Base-by-base conservation (phyloP, 1,140 invertebrate genomes). In the Caerostris extrusa region DNA sequence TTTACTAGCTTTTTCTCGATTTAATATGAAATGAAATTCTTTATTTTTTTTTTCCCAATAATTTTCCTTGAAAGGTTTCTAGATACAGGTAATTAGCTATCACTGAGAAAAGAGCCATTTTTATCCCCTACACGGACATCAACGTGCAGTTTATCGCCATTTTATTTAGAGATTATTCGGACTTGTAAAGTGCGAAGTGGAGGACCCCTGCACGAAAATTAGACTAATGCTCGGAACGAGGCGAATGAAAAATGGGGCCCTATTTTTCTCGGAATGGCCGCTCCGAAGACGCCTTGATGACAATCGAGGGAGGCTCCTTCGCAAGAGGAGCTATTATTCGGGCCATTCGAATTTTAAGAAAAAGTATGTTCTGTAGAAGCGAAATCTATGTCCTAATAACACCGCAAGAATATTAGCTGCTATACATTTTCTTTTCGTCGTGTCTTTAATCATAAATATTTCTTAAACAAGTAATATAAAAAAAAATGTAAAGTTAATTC, bases 281-380 rank as follows among this genome's bases (percentile, higher is more conserved):
- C 50, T 17, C 14, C 14, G 34, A 19, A 19, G 60, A 87, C 85
- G 14, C 58, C 34, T 34, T 60, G 34, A 60, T 61, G 12, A 55
- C 82, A 17, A 61, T 87, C 64, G 61, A 87, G 64, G 85, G n/a
- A 58, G 57, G 50, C 64, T 58, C 85, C 19, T 61, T 87, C 64
- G 61, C 58, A 14, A 12, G 34, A 19, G 34, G n/a, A 7, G 34
- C 60, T 60, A 53, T 7, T 50, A 50, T 50, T 10, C 58, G n/a
- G 57, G 57, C 64, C 58, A 60, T 87, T 61, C 34, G 34, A 87
- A 87, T 87, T 87, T 60, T 58, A 87, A 87, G 64, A 87, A 60
- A 61, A 87, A 58, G 53, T 58, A 34, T 87, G 34, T 50, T 87
- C 64, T 34, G 34, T 34, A 34, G 34, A 34, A 34, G 34, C 34